Percentiles rank a stretch among this genome's conserved stretches.
Conservation (phyloP, 2,113 vertebrate genomes). For the Chaetorhynchus papuensis region DNA sequence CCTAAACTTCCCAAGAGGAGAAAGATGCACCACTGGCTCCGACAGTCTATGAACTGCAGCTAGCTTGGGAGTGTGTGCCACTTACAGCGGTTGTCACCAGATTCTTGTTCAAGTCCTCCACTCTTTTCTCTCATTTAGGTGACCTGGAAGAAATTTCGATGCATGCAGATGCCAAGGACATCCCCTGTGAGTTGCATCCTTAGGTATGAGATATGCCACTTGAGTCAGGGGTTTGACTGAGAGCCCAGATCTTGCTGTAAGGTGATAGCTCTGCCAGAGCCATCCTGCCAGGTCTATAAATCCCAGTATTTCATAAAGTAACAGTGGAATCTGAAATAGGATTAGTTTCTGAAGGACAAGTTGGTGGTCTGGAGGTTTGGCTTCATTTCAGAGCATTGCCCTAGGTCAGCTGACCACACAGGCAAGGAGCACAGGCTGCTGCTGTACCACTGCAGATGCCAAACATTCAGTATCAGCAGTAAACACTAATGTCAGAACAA, state of each 20-base stretch:
- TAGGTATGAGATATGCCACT: not conserved
- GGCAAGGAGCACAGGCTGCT: not conserved
- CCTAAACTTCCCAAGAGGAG: not conserved
- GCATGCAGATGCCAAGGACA: not conserved
- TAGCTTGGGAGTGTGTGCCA: not conserved
- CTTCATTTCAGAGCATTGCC: not conserved
- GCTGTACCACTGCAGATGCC: not conserved
- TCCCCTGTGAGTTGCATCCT: not conserved
- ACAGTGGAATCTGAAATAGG: not conserved
- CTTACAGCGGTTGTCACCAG: not conserved
- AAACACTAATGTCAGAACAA: not conserved
- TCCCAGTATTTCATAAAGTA: not conserved
- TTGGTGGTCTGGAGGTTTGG: not conserved
- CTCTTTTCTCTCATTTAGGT: not conserved
- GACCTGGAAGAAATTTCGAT: not conserved
- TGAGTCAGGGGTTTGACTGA: not conserved
- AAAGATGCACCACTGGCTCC: not conserved
- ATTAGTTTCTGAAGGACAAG: not conserved
- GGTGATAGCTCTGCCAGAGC: not conserved
- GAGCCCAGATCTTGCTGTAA: not conserved
- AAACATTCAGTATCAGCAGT: not conserved
- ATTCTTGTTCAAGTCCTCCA: not conserved
- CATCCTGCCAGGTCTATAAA: not conserved
- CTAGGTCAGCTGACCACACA: not conserved
- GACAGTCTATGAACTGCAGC: not conserved